Conservation (phyloP, 2,797 vertebrate species). For the Cephalopachus bancanus region DNA sequence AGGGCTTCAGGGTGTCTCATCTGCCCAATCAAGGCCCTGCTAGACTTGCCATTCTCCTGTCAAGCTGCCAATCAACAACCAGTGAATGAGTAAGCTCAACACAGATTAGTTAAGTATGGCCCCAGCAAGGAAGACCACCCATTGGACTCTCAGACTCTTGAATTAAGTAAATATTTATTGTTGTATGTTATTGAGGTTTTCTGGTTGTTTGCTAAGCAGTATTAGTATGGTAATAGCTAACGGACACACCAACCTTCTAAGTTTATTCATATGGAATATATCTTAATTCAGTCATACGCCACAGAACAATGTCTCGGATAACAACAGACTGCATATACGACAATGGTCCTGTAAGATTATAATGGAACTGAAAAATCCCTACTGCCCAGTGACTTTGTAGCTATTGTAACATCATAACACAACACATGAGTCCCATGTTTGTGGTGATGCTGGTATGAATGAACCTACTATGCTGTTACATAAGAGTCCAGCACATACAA, state of each 20-base stretch:
- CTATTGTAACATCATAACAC: background rate
- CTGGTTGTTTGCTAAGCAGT: background rate
- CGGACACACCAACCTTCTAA: background rate
- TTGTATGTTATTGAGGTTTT: background rate
- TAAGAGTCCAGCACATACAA: background rate
- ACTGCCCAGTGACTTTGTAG: background rate
- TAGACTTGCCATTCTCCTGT: background rate
- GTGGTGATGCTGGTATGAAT: background rate
- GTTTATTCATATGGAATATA: background rate
- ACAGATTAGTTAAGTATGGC: background rate
- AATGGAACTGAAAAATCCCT: background rate
- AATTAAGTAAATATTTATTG: constrained; percentile 23
- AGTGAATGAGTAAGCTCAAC: background rate
- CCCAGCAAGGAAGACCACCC: background rate
- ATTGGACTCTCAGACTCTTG: background rate
- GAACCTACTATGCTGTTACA: background rate
- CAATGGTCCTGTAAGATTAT: background rate
- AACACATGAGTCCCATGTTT: background rate
- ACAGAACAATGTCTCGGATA: background rate
- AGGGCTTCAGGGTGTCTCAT: background rate
- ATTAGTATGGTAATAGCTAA: background rate
- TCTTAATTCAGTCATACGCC: background rate
- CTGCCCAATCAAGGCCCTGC: background rate
- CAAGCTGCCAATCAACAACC: background rate
- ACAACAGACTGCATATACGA: background rate